Evolutionary conservation across 2,888 invertebrate species (phyloP).

Genomic region (Drosophila diplacantha): DNA sequence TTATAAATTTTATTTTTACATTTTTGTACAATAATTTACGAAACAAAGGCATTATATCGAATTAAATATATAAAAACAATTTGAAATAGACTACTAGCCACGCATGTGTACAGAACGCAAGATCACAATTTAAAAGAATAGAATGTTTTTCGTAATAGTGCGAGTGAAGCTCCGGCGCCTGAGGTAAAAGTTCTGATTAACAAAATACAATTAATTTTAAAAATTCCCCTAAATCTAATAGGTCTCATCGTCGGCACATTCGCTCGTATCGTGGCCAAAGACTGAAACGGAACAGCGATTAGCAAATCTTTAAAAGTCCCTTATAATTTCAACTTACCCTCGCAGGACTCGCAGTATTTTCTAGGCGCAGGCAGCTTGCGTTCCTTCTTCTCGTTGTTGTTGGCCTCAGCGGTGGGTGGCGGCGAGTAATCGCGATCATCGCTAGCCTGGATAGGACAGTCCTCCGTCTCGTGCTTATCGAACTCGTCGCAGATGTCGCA

Average conservation of each 20-base stretch:
- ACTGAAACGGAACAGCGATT: constrained; percentile 79
- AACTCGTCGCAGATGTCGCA: constrained; percentile 99
- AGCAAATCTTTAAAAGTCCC: not conserved
- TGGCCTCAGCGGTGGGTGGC: constrained; percentile 53
- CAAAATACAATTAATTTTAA: constrained; percentile 16
- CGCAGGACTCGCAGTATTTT: constrained; percentile 95
- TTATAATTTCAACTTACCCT: constrained; percentile 80
- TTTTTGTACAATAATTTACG: constrained; percentile 54
- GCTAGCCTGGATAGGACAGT: constrained; percentile 91
- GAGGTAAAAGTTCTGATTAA: constrained; percentile 38
- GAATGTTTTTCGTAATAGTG: constrained; percentile 19
- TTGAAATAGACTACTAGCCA: constrained; percentile 35
- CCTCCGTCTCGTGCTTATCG: constrained; percentile 98
- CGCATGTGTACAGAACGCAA: constrained; percentile 24
- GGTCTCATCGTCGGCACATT: constrained; percentile 87
- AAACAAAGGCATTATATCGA: constrained; percentile 43
- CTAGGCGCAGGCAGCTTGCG: constrained; percentile 79
- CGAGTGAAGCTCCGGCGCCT: constrained; percentile 24
- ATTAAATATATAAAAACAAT: constrained; percentile 47
- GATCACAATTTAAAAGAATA: constrained; percentile 34
- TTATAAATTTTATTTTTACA: constrained; percentile 36
- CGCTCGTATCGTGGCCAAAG: constrained; percentile 91
- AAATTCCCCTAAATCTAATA: constrained; percentile 46
- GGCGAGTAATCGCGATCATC: constrained; percentile 78
- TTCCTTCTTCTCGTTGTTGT: constrained; percentile 69